These are phyloP conservation scores for Zaprionus bogoriensis DNA, from an alignment of 2,888 invertebrate species.

Conservation along the genomic window DNA sequence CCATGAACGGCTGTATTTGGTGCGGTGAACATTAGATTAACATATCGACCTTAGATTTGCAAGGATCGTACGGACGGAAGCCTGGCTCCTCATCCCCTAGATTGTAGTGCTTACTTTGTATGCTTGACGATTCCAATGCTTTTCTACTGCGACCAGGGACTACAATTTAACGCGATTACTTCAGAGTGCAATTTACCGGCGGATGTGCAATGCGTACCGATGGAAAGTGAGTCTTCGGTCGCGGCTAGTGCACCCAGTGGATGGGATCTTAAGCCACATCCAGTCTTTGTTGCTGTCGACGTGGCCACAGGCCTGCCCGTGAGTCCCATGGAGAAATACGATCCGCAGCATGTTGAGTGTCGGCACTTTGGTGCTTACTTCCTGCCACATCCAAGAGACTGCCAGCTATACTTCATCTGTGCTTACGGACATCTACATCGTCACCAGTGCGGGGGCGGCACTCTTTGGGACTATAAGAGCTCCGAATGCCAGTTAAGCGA, in stretches of 20 bases:
- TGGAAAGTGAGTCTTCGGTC: not conserved
- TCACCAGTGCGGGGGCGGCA: constrained; percentile 76
- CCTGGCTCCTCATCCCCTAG: constrained; percentile 69
- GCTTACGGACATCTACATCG: constrained; percentile 79
- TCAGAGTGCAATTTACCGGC: constrained; percentile 73
- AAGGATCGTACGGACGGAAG: constrained; percentile 39
- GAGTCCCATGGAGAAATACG: constrained; percentile 71
- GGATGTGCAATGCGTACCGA: constrained; percentile 48
- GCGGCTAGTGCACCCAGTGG: constrained; percentile 7
- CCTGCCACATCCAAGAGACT: constrained; percentile 78
- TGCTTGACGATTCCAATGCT: constrained; percentile 61
- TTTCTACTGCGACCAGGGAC: constrained; percentile 61
- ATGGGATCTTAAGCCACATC: constrained; percentile 46
- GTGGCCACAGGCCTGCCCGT: constrained; percentile 58
- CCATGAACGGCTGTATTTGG: not conserved
- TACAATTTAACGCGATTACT: constrained; percentile 66
- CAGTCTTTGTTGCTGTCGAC: constrained; percentile 68
- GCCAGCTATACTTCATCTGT: constrained; percentile 78
- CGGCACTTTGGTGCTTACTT: constrained; percentile 80
- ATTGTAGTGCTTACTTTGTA: constrained; percentile 74
- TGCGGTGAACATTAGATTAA: not conserved
- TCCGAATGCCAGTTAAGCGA: constrained; percentile 70
- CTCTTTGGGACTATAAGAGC: constrained; percentile 74
- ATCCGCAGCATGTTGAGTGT: constrained; percentile 72
- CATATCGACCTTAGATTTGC: constrained; percentile 61